phyloP scores from a whole-genome alignment of 1,140 invertebrate species.

The Luehdorfia chinensis region DNA sequence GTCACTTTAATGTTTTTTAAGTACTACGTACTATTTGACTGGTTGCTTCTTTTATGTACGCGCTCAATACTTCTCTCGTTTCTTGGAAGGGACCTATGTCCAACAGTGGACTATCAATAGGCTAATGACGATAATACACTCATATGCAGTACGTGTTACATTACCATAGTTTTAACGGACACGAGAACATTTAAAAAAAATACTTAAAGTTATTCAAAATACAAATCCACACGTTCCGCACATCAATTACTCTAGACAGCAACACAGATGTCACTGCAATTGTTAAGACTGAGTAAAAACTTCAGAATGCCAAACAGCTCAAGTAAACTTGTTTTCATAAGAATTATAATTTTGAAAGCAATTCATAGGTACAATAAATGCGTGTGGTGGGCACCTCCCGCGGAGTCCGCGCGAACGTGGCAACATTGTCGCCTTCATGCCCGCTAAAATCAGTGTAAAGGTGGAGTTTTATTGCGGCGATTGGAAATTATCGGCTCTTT shows the following conservation, averaged over 20 bases:
- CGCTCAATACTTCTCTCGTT: too few species aligned
- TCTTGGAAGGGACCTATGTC: too few species aligned
- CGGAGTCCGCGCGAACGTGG: conserved; percentile 53
- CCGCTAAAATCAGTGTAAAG: conserved; percentile 49
- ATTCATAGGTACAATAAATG: conserved; percentile 33
- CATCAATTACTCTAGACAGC: conserved; percentile 11
- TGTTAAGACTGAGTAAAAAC: conserved; percentile 6
- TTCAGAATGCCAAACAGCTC: conserved; percentile 9
- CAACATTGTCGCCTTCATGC: conserved; percentile 49
- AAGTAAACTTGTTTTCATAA: conserved; percentile 13
- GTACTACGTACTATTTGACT: too few species aligned
- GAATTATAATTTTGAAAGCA: conserved; percentile 17
- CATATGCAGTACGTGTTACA: too few species aligned
- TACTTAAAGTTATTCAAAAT: conserved; percentile 2
- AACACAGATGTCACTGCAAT: conserved; percentile 16
- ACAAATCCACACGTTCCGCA: conserved; percentile 12
- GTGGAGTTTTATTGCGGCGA: conserved; percentile 26
- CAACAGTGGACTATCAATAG: too few species aligned
- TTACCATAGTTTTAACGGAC: neutral
- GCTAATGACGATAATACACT: too few species aligned
- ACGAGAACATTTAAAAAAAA: neutral
- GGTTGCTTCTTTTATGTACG: too few species aligned
- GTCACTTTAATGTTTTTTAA: too few species aligned
- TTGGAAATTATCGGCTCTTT: too few species aligned
- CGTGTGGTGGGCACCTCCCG: conserved; percentile 56